Percentiles rank a stretch among this genome's conserved stretches.
Conservation (phyloP, 2,113 vertebrate genomes). For the Orycteropus afer region DNA sequence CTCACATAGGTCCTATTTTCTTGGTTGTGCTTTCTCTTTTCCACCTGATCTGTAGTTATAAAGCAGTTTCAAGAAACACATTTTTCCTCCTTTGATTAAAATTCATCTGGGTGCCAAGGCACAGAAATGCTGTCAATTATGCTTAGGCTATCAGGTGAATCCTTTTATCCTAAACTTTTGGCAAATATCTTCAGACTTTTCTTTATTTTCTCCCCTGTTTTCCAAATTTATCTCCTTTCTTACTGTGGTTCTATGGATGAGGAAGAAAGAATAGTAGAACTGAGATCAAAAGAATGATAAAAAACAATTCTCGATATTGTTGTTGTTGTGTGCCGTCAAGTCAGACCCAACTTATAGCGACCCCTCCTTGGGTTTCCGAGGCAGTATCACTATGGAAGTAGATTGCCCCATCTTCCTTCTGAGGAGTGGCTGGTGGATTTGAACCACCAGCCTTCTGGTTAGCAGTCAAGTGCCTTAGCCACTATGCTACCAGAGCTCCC, state of each 20-base stretch:
- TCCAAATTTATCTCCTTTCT: not conserved
- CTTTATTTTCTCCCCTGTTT: not conserved
- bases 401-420: too few relatives aligned
- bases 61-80: not conserved
- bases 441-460: too few relatives aligned
- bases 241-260: not conserved
- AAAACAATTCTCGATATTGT: not conserved
- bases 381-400: too few relatives aligned
- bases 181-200: not conserved
- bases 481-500: too few relatives aligned
- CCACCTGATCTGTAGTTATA: not conserved
- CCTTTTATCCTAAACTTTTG: not conserved
- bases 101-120: not conserved
- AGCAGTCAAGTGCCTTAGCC: too few relatives aligned
- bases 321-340: too few relatives aligned
- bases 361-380: too few relatives aligned
- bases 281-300: not conserved
- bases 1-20: not conserved
- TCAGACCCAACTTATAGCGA: too few relatives aligned
- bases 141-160: not conserved
- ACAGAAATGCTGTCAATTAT: not conserved
- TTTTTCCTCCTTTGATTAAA: not conserved
- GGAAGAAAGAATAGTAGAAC: slow-evolving; percentile 7
- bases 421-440: too few relatives aligned
- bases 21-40: not conserved